These are phyloP conservation scores for Poliocrania exsul DNA, from an alignment of 2,797 vertebrate genomes.

Conservation along the genomic window DNA sequence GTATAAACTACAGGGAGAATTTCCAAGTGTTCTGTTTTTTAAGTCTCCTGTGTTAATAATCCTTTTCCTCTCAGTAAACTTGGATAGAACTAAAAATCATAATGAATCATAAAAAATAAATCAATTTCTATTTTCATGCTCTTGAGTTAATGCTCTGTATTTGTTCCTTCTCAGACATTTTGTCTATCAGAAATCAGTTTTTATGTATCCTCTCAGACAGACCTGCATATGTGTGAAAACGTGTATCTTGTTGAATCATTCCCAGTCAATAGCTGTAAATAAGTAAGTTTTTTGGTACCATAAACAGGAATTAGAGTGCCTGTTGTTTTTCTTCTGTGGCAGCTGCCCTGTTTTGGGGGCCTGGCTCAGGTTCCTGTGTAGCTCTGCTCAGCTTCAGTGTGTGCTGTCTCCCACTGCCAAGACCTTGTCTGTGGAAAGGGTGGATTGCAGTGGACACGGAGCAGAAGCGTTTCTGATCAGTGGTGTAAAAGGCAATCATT, in stretches of 20 bases:
- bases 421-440: not conserved
- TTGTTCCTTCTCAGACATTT: not conserved
- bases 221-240: not conserved
- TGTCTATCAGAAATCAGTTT: not conserved
- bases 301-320: not conserved
- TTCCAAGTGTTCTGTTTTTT: not conserved
- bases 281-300: not conserved
- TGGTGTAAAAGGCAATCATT: not conserved
- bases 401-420: not conserved
- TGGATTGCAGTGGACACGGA: not conserved
- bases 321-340: not conserved
- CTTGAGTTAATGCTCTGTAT: not conserved
- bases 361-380: not conserved
- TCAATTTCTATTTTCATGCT: not conserved
- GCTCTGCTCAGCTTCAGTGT: not conserved
- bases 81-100: not conserved
- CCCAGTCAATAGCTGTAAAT: not conserved
- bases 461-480: rapidly evolving
- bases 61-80: not conserved
- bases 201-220: not conserved
- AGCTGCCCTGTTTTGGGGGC: not conserved
- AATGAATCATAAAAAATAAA: not conserved
- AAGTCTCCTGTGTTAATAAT: rapidly evolving
- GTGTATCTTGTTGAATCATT: not conserved
- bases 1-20: not conserved